A percentile compares a stretch with the other conserved stretches of the same genome.
Evolutionary conservation across 2,113 vertebrate genomes (phyloP).

Genomic region (Ptilonorhynchus violaceus): DNA sequence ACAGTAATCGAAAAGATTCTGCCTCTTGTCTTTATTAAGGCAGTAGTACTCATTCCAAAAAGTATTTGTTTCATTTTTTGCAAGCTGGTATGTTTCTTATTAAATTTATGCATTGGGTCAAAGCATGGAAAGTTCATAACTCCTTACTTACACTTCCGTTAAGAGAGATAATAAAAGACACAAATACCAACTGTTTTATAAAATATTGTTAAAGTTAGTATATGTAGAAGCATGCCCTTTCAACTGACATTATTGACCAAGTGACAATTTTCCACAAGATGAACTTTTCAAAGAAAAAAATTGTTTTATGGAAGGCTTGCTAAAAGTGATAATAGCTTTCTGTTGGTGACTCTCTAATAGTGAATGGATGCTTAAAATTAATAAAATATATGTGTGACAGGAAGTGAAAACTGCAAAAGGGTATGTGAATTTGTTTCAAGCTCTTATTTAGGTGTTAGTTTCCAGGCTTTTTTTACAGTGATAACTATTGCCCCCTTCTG

Average conservation of each 20-base stretch:
- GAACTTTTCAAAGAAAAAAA: not conserved
- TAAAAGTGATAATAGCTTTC: not conserved
- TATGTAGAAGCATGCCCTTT: not conserved
- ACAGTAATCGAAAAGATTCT: not conserved
- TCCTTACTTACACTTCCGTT: not conserved
- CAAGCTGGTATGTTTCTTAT: not conserved
- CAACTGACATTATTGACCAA: not conserved
- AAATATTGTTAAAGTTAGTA: not conserved
- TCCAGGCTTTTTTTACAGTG: not conserved
- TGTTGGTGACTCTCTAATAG: not conserved
- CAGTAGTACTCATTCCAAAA: not conserved
- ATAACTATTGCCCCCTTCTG: constrained; percentile 44
- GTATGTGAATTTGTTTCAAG: not conserved
- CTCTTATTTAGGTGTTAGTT: not conserved
- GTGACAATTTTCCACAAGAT: not conserved
- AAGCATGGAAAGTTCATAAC: not conserved
- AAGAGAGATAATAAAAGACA: not conserved
- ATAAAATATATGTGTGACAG: not conserved
- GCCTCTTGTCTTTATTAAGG: not conserved
- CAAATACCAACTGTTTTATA: not conserved
- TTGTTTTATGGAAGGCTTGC: not conserved
- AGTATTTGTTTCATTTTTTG: not conserved
- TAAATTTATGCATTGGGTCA: not conserved
- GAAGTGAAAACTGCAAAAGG: not conserved
- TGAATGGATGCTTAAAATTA: not conserved